Base-by-base conservation (phyloP, 2,113 vertebrate genomes). In the Clarias batrachus region DNA sequence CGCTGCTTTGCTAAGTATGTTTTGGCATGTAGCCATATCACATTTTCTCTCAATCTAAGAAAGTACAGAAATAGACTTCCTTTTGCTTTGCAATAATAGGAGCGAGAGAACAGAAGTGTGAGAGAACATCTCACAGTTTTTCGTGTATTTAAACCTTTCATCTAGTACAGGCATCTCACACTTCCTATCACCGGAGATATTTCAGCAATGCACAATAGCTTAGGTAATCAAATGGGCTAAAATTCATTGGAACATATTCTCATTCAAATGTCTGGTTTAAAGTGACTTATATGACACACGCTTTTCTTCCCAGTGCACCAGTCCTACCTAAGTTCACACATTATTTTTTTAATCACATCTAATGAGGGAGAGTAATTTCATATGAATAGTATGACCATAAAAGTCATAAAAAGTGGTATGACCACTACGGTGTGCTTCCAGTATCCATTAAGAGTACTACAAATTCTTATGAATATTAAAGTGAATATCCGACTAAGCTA, bases 1-100 rank as follows among this genome's bases (percentile, higher is more conserved):
- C 7, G 56, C 56, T 79, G 79, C 79, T 85, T 84, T 77, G 74
- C 74, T 90, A 88, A 91, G 88, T 88, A 82, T 90, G 60, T 88
- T 85, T 87, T 91, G 89, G 88, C 83, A 81, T 52, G 73, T 13
- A 30, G 85, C 79, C 87, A 87, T 5, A 25, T 33, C 81, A 76
- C 19, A 83, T 87, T 89, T 80, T 80, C 62, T 3, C 52, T 89
- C 66, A 70, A 52, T 79, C 76, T 81, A 63, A 70, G 48, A 62
- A 87, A 54, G 68, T 70, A 57, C n/a, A 59, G 52, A 90, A 83
- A 89, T 74, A 86, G 78, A 79, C 74, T 85, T 90, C 59, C 74
- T 68, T 48, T 59, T 21, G 41, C 48, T 76, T 33, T 62, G 79
- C 60, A 87, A 84, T 88, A 86, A 82, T 70, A 79, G 48, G 48